Percentiles rank a stretch among this genome's conserved stretches.
Conservation (phyloP, 2,888 invertebrate species). For the Diplolepis rosae region DNA sequence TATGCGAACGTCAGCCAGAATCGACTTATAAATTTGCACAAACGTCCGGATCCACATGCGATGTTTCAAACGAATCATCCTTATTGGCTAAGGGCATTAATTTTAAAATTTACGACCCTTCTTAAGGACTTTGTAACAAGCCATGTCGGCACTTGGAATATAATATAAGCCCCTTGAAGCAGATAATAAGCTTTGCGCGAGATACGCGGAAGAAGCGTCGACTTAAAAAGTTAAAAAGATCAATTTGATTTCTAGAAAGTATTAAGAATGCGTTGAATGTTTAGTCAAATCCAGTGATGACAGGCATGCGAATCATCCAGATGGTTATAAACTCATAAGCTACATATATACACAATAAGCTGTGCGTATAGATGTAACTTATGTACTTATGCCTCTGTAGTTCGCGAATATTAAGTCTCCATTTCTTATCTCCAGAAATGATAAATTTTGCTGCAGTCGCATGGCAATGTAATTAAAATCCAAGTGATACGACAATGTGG, state of each 20-base stretch:
- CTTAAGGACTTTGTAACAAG: slow-evolving; percentile 30
- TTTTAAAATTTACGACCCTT: slow-evolving; percentile 28
- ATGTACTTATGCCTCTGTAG: neutral
- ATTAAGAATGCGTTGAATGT: neutral
- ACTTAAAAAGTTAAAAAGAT: no score
- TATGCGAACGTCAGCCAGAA: slow-evolving; percentile 9
- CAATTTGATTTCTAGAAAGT: neutral
- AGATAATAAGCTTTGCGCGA: slow-evolving; percentile 18
- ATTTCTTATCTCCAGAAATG: neutral
- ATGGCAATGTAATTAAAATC: slow-evolving; percentile 3
- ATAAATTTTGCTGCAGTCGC: neutral
- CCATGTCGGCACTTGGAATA: slow-evolving; percentile 17
- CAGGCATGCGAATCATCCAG: neutral
- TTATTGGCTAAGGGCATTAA: neutral
- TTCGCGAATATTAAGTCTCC: neutral
- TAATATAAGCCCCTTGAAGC: slow-evolving; percentile 4
- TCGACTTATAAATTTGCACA: slow-evolving; percentile 30
- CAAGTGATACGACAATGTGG: slow-evolving; percentile 7
- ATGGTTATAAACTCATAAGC: neutral
- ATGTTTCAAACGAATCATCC: slow-evolving; percentile 18
- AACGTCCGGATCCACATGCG: neutral
- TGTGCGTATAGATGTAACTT: neutral
- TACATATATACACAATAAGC: no score
- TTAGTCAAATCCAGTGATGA: neutral
- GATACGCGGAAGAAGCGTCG: slow-evolving; percentile 18